Conservation (phyloP, 2,888 invertebrate genomes). For the Mylabris sibirica region DNA sequence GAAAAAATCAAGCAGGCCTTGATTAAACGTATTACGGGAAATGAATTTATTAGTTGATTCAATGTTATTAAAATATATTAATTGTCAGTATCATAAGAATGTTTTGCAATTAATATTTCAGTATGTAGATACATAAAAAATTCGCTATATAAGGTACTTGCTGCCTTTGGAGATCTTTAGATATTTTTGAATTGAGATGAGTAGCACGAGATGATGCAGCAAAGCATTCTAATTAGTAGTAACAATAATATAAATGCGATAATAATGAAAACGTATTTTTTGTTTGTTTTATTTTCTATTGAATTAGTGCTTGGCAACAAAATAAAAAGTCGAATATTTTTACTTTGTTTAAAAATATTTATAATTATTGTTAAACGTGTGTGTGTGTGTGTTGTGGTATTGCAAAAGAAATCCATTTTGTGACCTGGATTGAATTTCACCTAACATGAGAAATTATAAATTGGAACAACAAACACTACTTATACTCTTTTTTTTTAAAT, state of each 20-base stretch:
- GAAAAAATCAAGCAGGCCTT: too few relatives aligned
- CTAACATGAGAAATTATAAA: not conserved
- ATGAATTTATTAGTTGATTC: too few relatives aligned
- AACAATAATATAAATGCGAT: not conserved
- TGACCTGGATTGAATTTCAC: constrained; percentile 3
- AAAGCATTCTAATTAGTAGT: not conserved
- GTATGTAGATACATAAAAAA: too few relatives aligned
- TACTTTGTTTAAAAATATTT: not conserved
- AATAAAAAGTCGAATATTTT: constrained; percentile 1
- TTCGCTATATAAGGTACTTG: too few relatives aligned
- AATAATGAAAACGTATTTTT: constrained; percentile 3
- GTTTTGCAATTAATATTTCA: too few relatives aligned
- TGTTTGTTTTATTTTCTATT: not conserved
- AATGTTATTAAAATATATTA: too few relatives aligned
- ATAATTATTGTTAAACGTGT: not conserved
- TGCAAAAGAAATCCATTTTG: constrained; percentile 8
- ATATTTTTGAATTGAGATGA: too few relatives aligned
- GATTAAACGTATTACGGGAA: too few relatives aligned
- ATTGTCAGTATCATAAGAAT: too few relatives aligned
- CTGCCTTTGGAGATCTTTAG: too few relatives aligned
- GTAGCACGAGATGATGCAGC: too few relatives aligned
- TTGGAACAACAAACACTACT: not conserved
- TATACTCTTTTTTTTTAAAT: not conserved
- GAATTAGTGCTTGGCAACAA: not conserved
- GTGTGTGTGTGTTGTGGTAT: not conserved